phyloP scores from a whole-genome alignment of 2,113 vertebrate genomes.

The Xiphias gladius region DNA sequence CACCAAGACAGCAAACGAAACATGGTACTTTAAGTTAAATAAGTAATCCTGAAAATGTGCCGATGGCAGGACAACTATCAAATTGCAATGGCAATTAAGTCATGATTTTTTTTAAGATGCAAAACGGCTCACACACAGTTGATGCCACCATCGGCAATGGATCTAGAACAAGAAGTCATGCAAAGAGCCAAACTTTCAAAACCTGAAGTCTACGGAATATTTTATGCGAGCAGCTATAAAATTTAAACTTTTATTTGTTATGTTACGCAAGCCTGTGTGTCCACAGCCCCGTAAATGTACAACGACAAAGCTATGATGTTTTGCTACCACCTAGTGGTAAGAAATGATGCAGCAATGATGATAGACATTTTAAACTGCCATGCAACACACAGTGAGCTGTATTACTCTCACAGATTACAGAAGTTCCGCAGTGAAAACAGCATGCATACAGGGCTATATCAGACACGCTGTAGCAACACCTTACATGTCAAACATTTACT shows the following conservation, averaged over 20 bases:
- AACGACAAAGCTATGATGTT: constrained; percentile 2
- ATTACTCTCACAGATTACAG: neutral
- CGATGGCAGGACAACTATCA: neutral
- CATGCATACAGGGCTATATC: neutral
- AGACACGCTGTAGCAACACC: neutral
- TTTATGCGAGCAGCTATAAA: neutral
- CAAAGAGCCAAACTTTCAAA: neutral
- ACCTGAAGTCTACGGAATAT: neutral
- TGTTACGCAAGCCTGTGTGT: neutral
- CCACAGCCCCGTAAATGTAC: no score
- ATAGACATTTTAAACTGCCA: neutral
- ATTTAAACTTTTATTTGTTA: neutral
- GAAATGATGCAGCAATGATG: constrained; percentile 34
- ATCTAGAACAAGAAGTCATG: neutral
- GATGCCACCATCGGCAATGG: neutral
- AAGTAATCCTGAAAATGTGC: neutral
- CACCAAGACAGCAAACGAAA: neutral
- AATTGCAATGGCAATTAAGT: neutral
- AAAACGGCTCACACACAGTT: neutral
- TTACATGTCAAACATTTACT: neutral
- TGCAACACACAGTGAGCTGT: neutral
- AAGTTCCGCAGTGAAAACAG: neutral
- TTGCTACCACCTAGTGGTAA: constrained; percentile 71
- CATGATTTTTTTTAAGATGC: neutral
- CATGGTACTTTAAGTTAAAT: neutral